Evolutionary conservation across 2,797 vertebrate species (phyloP).

Genomic region (Acanthurus leucopareius): DNA sequence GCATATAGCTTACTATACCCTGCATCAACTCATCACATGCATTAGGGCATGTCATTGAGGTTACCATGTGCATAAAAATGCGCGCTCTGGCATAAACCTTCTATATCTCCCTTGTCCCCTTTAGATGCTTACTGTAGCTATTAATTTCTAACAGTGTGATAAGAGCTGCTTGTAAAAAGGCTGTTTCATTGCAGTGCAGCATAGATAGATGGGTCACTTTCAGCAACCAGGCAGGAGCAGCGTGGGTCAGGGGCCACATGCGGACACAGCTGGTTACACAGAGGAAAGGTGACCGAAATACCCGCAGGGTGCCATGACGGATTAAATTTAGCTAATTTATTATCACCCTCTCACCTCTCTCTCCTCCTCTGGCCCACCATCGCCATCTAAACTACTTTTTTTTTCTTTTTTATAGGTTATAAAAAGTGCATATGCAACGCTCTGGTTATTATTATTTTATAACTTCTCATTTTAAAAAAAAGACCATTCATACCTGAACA

Average conservation of each 20-base stretch:
- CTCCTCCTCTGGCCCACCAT: not conserved
- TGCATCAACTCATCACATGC: constrained; percentile 9
- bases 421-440: not conserved
- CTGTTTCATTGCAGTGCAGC: constrained; percentile 14
- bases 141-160: constrained; percentile 11
- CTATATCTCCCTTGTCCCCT: not conserved
- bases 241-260: constrained; percentile 61
- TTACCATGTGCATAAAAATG: constrained; percentile 15
- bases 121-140: constrained; percentile 1
- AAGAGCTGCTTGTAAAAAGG: not conserved
- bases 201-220: constrained; percentile 49
- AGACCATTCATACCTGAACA: constrained; percentile 79
- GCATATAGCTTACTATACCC: constrained; percentile 15
- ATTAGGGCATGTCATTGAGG: not conserved
- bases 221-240: constrained; percentile 39
- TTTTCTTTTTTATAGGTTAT: not conserved
- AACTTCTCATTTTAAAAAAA: not conserved
- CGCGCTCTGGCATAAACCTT: not conserved
- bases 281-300: constrained; percentile 41
- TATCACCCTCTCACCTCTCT: constrained; percentile 1
- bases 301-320: constrained; percentile 7
- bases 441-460: not conserved
- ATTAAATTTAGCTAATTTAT: constrained; percentile 30
- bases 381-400: not conserved
- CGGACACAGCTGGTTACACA: constrained; percentile 36